Evolutionary conservation across 2,797 vertebrate species (phyloP).

Genomic region (Taeniopygia guttata): DNA sequence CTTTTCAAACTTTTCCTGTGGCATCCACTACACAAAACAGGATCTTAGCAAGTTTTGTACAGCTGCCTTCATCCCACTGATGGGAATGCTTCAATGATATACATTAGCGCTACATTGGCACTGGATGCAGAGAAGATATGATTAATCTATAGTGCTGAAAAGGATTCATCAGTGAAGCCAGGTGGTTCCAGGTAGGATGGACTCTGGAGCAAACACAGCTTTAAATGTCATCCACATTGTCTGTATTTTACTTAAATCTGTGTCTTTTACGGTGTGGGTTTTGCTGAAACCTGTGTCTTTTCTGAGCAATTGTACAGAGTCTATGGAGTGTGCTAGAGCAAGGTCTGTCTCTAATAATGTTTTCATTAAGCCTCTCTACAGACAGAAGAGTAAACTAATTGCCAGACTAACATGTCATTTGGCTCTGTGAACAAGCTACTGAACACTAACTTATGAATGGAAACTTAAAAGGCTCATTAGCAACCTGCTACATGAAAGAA

Average conservation of each 20-base stretch:
- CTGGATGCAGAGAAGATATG: neutral
- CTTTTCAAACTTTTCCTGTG: neutral
- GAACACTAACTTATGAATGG: neutral
- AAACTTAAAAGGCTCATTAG: conserved; percentile 14
- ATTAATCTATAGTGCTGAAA: neutral
- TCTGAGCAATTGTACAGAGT: neutral
- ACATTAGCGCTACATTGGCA: neutral
- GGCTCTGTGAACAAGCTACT: conserved; percentile 3
- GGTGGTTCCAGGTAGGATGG: neutral
- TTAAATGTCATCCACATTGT: neutral
- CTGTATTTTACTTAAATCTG: neutral
- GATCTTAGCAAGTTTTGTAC: neutral
- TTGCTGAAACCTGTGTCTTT: neutral
- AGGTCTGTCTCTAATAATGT: conserved; percentile 37
- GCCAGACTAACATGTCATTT: conserved; percentile 12
- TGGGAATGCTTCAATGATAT: neutral
- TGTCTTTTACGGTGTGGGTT: neutral
- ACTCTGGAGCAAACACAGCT: neutral
- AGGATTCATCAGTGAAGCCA: neutral
- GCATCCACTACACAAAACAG: neutral
- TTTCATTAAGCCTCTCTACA: conserved; percentile 37
- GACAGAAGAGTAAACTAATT: conserved; percentile 34
- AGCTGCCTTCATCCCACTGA: neutral
- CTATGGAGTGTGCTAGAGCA: neutral
- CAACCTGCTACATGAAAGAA: conserved; percentile 34